A percentile compares a stretch with the other conserved stretches of the same genome.
Conservation (phyloP, 2,113 vertebrate genomes). For the Coreoperca whiteheadi region DNA sequence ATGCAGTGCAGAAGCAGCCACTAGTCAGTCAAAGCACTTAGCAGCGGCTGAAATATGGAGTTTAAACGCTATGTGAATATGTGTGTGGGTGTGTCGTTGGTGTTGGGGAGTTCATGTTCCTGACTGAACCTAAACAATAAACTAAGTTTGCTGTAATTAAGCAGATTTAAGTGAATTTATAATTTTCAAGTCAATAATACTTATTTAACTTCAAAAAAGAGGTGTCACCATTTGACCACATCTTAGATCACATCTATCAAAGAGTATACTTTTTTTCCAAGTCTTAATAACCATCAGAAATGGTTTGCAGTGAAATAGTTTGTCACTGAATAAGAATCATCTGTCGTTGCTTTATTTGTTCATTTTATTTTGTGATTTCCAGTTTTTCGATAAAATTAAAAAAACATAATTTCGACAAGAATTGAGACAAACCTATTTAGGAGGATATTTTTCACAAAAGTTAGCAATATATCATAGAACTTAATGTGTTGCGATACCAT, state of each 20-base stretch:
- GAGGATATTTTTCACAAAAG: neutral
- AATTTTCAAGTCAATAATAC: neutral
- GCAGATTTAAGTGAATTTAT: constrained; percentile 10
- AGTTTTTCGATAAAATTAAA: neutral
- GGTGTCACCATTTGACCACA: neutral
- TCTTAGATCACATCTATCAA: neutral
- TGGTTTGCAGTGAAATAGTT: neutral
- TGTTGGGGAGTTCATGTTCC: constrained; percentile 25
- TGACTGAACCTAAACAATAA: constrained; percentile 5
- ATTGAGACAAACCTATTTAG: neutral
- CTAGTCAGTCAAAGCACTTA: constrained; percentile 41
- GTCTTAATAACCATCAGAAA: neutral
- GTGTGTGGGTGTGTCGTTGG: constrained; percentile 6
- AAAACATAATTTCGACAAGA: neutral
- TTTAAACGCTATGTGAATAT: constrained; percentile 18
- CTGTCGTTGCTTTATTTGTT: neutral
- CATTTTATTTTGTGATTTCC: constrained; percentile 2
- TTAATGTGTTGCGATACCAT: neutral
- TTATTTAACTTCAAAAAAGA: neutral
- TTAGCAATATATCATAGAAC: neutral
- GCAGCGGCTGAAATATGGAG: constrained; percentile 19
- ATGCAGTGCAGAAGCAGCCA: constrained; percentile 15
- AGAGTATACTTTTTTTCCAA: neutral
- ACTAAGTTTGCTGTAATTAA: constrained; percentile 29
- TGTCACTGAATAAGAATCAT: neutral